Conservation (phyloP, 2,888 invertebrate species). For the Lithophane semibrunnea region DNA sequence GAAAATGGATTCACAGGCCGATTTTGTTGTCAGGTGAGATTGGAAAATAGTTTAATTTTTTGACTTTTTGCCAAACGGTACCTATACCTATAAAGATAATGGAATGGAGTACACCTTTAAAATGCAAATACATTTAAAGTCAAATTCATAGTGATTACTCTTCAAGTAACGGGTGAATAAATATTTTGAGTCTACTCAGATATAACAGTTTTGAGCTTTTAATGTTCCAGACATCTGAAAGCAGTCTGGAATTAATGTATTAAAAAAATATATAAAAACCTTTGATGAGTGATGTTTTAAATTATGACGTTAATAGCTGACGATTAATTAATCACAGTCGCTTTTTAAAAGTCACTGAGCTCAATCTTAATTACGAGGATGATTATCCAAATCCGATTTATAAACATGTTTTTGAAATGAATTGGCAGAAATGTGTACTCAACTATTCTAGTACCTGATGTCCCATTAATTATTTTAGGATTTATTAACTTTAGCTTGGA, state of each 20-base stretch:
- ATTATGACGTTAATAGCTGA: conserved; percentile 41
- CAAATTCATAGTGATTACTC: conserved; percentile 45
- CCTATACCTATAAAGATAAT: neutral
- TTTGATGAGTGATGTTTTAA: conserved; percentile 30
- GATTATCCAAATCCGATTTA: conserved; percentile 16
- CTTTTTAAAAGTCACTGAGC: conserved; percentile 45
- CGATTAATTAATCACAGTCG: conserved; percentile 39
- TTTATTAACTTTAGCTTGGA: neutral
- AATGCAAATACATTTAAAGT: conserved; percentile 46
- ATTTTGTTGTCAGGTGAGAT: conserved; percentile 4
- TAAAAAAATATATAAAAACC: conserved; percentile 18
- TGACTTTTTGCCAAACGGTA: neutral
- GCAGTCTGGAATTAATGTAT: conserved; percentile 4
- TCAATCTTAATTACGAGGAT: conserved; percentile 43
- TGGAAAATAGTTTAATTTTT: neutral
- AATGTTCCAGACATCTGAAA: conserved; percentile 1
- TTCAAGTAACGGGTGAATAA: conserved; percentile 40
- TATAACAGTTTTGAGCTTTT: conserved; percentile 23
- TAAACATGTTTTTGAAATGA: conserved; percentile 39
- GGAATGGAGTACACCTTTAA: conserved; percentile 17
- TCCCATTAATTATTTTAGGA: conserved; percentile 4
- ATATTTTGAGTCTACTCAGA: conserved; percentile 37
- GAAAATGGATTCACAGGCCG: too few relatives aligned
- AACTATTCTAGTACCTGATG: conserved; percentile 1
- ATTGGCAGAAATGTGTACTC: conserved; percentile 12